These are phyloP conservation scores for Eudemis profundana DNA, from an alignment of 2,888 invertebrate species.

Conservation along the genomic window DNA sequence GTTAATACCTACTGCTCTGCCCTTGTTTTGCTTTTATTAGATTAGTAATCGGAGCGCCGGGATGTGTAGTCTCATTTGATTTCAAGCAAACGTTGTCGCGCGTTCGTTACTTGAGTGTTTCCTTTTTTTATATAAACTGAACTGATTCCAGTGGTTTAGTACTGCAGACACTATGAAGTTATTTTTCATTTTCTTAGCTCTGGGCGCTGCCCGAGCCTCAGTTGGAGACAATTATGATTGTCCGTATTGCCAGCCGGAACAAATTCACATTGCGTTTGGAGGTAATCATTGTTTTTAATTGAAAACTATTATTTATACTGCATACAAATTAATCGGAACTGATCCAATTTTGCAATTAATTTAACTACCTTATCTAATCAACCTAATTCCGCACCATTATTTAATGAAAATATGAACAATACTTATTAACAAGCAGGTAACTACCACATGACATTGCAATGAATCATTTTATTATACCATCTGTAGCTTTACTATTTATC, in stretches of 20 bases:
- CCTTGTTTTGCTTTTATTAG: slow-evolving; percentile 23
- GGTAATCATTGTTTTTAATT: slow-evolving; percentile 59
- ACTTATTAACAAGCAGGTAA: no score
- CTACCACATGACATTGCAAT: no score
- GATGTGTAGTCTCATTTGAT: slow-evolving; percentile 32
- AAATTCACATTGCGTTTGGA: slow-evolving; percentile 88
- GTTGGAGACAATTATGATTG: slow-evolving; percentile 36
- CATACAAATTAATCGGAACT: no score
- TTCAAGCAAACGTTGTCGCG: not conserved
- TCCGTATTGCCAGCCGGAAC: slow-evolving; percentile 86
- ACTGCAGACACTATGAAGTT: slow-evolving; percentile 23
- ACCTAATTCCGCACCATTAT: no score
- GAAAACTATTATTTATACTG: not conserved
- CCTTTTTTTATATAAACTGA: no score
- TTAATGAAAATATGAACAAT: no score
- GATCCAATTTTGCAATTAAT: no score
- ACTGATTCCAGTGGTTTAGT: not conserved
- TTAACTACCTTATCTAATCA: no score
- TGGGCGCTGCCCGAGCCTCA: slow-evolving; percentile 21
- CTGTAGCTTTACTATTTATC: no score
- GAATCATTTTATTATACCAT: no score
- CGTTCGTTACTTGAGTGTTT: slow-evolving; percentile 1
- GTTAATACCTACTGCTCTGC: slow-evolving; percentile 20
- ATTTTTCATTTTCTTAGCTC: slow-evolving; percentile 17
- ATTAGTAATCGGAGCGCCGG: slow-evolving; percentile 13